These are phyloP conservation scores for Silurus aristotelis DNA, from an alignment of 2,797 vertebrate genomes.

Conservation along the genomic window DNA sequence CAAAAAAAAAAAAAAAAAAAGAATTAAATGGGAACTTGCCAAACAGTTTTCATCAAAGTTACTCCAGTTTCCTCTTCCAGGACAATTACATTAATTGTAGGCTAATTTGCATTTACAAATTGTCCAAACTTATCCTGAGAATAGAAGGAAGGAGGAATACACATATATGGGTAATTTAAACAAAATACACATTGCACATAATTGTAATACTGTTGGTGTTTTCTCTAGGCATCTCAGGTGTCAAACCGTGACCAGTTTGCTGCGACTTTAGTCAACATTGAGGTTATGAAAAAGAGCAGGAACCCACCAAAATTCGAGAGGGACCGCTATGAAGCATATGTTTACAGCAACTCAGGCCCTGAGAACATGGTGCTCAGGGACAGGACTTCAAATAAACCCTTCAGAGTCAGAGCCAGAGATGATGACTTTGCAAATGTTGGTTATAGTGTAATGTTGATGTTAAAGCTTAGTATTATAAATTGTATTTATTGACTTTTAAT, in stretches of 20 bases:
- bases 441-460: conserved; percentile 10
- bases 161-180: background rate
- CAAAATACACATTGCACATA: background rate
- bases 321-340: conserved; percentile 72
- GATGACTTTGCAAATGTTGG: conserved; percentile 81
- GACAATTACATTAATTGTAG: no score
- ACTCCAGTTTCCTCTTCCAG: no score
- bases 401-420: conserved; percentile 81
- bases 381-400: conserved; percentile 69
- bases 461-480: background rate
- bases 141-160: background rate
- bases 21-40: background rate
- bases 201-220: background rate
- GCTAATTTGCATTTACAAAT: no score
- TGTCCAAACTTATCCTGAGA: background rate
- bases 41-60: no score
- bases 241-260: conserved; percentile 82
- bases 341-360: conserved; percentile 65
- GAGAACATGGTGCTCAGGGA: conserved; percentile 78
- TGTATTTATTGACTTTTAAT: background rate
- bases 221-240: conserved; percentile 77
- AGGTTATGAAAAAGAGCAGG: conserved; percentile 74
- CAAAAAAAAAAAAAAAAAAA: background rate
- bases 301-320: conserved; percentile 76
- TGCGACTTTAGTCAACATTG: conserved; percentile 75